Conservation (phyloP, 35 echinoderm and acorn worm genomes). For the Diadema setosum region DNA sequence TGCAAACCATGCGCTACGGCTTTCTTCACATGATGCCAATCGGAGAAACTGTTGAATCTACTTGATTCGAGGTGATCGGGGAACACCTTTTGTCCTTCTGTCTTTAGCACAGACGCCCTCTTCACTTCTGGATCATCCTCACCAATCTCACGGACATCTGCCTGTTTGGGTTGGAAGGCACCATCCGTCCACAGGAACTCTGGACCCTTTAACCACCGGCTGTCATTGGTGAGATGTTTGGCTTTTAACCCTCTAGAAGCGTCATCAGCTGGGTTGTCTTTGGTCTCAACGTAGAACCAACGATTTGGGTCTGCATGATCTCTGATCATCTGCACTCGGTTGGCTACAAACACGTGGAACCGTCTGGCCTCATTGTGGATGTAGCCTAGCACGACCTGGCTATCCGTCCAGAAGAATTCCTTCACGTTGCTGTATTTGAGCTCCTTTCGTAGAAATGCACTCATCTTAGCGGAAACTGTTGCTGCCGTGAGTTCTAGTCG, state of each 20-base stretch:
- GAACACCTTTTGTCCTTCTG: neutral
- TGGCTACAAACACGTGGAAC: neutral
- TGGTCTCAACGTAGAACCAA: slow-evolving; percentile 43
- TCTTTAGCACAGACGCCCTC: neutral
- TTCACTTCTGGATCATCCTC: neutral
- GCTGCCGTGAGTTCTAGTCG: slow-evolving; percentile 53
- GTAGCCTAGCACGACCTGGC: slow-evolving; percentile 34
- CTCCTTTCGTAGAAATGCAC: neutral
- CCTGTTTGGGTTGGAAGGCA: no score
- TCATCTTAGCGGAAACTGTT: slow-evolving; percentile 22
- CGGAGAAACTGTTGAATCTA: slow-evolving; percentile 2
- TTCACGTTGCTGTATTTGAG: neutral
- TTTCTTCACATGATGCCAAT: slow-evolving; percentile 33
- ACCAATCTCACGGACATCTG: no score
- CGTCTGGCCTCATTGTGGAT: neutral
- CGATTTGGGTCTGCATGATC: neutral
- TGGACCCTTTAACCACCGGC: slow-evolving; percentile 34
- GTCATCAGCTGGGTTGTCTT: slow-evolving; percentile 57
- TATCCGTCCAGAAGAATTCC: slow-evolving; percentile 37
- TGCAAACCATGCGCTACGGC: slow-evolving; percentile 13
- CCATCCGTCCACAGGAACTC: slow-evolving; percentile 50
- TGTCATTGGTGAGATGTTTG: neutral
- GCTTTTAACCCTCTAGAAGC: slow-evolving; percentile 47
- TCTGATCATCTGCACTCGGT: slow-evolving; percentile 40
- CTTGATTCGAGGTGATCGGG: neutral